These are phyloP conservation scores for Aphis craccivora DNA, from an alignment of 1,140 invertebrate species.

Conservation along the genomic window DNA sequence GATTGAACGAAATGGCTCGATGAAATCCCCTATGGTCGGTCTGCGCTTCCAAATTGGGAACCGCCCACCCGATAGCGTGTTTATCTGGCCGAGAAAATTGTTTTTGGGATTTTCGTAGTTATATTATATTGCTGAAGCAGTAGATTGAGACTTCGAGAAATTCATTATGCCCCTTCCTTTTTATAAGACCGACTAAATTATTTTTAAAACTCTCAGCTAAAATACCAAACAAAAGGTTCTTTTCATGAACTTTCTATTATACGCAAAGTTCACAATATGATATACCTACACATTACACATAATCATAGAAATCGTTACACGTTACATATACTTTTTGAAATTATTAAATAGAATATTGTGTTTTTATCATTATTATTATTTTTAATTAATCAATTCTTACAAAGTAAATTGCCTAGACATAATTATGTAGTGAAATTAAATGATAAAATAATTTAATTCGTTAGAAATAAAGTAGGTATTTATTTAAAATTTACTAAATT, in stretches of 20 bases:
- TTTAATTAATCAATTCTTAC: neutral
- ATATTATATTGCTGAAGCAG: neutral
- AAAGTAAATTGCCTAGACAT: neutral
- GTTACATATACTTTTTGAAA: neutral
- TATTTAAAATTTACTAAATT: neutral
- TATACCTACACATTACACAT: neutral
- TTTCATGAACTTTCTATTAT: neutral
- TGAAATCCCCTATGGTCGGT: neutral
- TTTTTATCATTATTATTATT: neutral
- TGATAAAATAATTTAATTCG: neutral
- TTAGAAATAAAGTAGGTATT: neutral
- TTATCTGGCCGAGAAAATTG: neutral
- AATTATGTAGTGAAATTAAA: too few species aligned
- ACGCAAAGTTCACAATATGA: neutral
- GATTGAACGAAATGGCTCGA: neutral
- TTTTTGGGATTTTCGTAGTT: neutral
- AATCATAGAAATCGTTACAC: neutral
- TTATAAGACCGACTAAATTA: neutral
- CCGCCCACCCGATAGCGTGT: neutral
- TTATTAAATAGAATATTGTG: neutral
- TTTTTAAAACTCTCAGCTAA: neutral
- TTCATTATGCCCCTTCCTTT: neutral
- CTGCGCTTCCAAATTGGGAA: neutral
- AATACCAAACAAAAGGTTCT: slow-evolving; percentile 14
- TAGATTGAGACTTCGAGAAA: neutral